Base-by-base conservation (phyloP, 2,888 invertebrate species). In the Chelonus formosanus region DNA sequence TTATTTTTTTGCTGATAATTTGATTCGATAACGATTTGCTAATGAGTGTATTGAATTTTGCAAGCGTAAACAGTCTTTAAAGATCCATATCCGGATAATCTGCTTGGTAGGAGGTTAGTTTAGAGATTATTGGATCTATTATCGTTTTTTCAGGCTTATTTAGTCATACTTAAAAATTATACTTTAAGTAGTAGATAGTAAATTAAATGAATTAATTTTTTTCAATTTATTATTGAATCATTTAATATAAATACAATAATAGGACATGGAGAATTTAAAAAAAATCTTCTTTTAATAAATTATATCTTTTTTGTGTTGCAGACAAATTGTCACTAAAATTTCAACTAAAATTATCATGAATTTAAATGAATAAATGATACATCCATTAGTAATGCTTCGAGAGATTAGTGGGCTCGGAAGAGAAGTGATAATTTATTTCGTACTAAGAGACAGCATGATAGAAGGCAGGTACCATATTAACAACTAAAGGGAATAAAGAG, bases 301-400 rank as follows among this genome's bases (percentile, higher is more conserved):
- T 20, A 20, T 20, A 2, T 20, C 20, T 20, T 20, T 20, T 2
- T 20, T 20, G 20, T 20, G 2, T 40, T 6, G 40, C 40, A 40
- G 40, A 6, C 40, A 40, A 5, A 40, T 40, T 5, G 43, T 45
- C n/a, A 20, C 36, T 55, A 44, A 31, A 48, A 6, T 10, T 20
- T 32, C 7, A 63, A 45, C 69, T 68, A 68, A 69, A 72, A 67
- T 64, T 65, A 62, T 71, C 63, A 20, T 20, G 20, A 67, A 62
- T 65, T 43, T 35, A 48, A 36, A 59, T 70, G 53, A 68, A 70
- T 72, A 70, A 64, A 48, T 58, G 59, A 69, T 67, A 54, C 36
- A 47, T 35, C 59, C 62, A 71, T 72, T 71, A 72, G 68, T 65
- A 59, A 72, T 66, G 71, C 67, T 63, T 44, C 47, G 60, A 44